phyloP scores from a whole-genome alignment of 2,797 vertebrate species.

The Acipenser oxyrinchus region DNA sequence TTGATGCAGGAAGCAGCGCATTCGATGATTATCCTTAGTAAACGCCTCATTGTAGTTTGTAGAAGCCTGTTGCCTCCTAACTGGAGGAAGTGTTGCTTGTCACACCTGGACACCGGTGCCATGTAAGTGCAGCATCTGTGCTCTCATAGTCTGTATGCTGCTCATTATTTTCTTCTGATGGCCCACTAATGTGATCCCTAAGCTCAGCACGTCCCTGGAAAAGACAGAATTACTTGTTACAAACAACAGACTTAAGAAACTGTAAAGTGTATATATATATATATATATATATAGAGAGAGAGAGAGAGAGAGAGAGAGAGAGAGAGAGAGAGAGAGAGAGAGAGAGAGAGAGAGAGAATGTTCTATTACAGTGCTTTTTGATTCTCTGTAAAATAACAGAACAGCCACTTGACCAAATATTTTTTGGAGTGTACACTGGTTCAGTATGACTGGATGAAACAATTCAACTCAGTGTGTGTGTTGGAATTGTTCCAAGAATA shows the following conservation, averaged over 20 bases:
- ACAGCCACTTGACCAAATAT: too few relatives aligned
- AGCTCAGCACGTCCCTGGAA: conserved; percentile 91
- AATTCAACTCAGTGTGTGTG: too few relatives aligned
- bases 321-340: too few relatives aligned
- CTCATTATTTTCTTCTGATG: conserved; percentile 99
- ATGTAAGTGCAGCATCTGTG: conserved; percentile 95
- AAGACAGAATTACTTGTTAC: conserved; percentile 34
- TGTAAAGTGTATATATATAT: conserved; percentile 8
- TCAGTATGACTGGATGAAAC: too few relatives aligned
- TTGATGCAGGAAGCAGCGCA: conserved; percentile 26
- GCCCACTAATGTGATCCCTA: conserved; percentile 95
- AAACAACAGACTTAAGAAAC: conserved; percentile 28
- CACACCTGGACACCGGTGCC: conserved; percentile 96
- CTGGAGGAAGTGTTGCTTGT: conserved; percentile 52
- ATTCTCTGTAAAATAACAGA: too few relatives aligned
- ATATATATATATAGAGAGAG: not conserved
- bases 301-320: too few relatives aligned
- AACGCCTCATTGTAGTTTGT: conserved; percentile 56
- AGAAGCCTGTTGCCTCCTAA: conserved; percentile 50
- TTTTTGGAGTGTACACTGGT: too few relatives aligned
- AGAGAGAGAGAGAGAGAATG: too few relatives aligned
- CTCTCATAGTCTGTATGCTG: conserved; percentile 99
- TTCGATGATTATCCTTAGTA: conserved; percentile 28
- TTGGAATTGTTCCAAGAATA: not conserved
- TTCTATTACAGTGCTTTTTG: too few relatives aligned